phyloP scores from a whole-genome alignment of 1,140 invertebrate species.

The Araneus ventricosus region DNA sequence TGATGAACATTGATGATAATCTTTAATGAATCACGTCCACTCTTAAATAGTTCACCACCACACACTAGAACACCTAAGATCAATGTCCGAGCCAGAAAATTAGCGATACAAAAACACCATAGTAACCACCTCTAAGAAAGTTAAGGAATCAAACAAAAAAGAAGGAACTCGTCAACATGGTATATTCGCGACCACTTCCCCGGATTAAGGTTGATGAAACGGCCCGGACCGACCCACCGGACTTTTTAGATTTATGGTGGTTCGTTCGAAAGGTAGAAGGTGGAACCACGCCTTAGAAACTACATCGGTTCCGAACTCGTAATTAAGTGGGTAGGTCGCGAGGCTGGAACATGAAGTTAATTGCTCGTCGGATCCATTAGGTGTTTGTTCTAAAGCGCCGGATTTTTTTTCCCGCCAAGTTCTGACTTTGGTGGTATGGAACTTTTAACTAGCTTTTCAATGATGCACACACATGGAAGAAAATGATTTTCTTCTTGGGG shows the following conservation, averaged over 20 bases:
- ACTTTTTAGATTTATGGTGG: slow-evolving; percentile 53
- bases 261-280: slow-evolving; percentile 3
- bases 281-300: slow-evolving; percentile 55
- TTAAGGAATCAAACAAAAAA: background rate
- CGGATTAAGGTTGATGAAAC: slow-evolving; percentile 61
- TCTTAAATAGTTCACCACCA: slow-evolving; percentile 5
- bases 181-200: background rate
- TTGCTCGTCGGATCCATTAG: slow-evolving; percentile 56
- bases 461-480: background rate
- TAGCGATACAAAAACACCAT: slow-evolving; percentile 8
- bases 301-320: slow-evolving; percentile 26
- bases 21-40: slow-evolving; percentile 9
- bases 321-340: slow-evolving; percentile 59
- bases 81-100: background rate
- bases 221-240: slow-evolving; percentile 15
- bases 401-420: background rate
- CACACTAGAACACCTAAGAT: background rate
- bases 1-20: slow-evolving; percentile 21
- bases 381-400: slow-evolving; percentile 49
- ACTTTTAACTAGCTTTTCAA: background rate
- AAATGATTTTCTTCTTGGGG: too few species aligned
- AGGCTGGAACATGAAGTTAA: slow-evolving; percentile 53
- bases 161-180: background rate
- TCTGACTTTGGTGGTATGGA: background rate
- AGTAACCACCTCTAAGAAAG: background rate